phyloP scores from a whole-genome alignment of 2,888 invertebrate genomes.

The Subacronicta megacephala region DNA sequence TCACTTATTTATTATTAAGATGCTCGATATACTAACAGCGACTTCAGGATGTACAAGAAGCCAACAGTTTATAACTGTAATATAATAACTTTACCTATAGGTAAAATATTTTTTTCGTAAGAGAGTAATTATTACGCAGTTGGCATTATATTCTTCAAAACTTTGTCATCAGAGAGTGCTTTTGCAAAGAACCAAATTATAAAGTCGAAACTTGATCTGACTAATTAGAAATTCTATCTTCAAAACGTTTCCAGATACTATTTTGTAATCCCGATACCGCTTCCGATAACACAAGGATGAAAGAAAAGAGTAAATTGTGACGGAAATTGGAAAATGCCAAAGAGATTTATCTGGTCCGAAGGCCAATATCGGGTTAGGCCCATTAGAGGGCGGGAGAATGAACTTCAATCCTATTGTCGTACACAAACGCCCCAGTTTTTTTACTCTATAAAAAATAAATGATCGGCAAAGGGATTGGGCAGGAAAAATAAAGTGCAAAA shows the following conservation, averaged over 20 bases:
- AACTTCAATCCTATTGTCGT: constrained; percentile 48
- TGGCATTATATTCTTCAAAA: too few relatives aligned
- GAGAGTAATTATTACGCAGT: too few relatives aligned
- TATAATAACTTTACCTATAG: too few relatives aligned
- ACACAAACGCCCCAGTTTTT: constrained; percentile 31
- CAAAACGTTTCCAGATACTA: constrained; percentile 36
- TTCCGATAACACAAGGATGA: constrained; percentile 41
- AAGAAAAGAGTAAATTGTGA: constrained; percentile 56
- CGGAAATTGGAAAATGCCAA: constrained; percentile 60
- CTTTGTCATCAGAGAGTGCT: too few relatives aligned
- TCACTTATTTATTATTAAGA: too few relatives aligned
- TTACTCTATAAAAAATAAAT: constrained; percentile 36
- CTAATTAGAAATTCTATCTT: constrained; percentile 2
- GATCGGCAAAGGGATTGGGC: constrained; percentile 8
- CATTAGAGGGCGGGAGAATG: constrained; percentile 46
- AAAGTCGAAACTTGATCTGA: constrained; percentile 8
- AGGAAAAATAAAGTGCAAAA: neutral
- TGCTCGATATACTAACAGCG: too few relatives aligned
- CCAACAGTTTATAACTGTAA: too few relatives aligned
- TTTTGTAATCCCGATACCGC: constrained; percentile 36
- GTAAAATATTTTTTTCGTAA: too few relatives aligned
- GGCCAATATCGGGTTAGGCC: constrained; percentile 53
- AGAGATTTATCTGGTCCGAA: constrained; percentile 62
- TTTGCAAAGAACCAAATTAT: constrained; percentile 11
- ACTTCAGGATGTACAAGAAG: too few relatives aligned